Base-by-base conservation (phyloP, 2,113 vertebrate genomes). In the Setophaga kirtlandii region DNA sequence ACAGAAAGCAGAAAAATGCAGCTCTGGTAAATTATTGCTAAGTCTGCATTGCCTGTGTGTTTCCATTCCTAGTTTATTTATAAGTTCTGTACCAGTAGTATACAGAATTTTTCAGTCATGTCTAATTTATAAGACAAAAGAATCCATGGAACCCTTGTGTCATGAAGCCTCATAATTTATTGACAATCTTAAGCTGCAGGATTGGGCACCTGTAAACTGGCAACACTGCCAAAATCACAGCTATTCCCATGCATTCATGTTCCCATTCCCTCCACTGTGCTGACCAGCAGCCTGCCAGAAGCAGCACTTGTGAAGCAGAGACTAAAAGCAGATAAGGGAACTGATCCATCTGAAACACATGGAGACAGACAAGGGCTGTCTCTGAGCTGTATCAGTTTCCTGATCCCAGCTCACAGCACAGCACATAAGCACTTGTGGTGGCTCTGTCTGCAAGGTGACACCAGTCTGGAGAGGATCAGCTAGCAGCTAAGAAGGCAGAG, bases 41-140 rank as follows among this genome's bases (percentile, higher is more conserved):
- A 83, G 90, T 96, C 86, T 86, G 30, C 46, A 16, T 39, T 79
- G 83, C 23, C 25, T 86, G 25, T 77, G 41, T 89, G 46, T 86
- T 94, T 93, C 92, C 77, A 83, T 46, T 94, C 65, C 42, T 95
- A 65, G 65, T 94, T 96, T 96, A 96, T 91, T 89, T 94, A 47
- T 70, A 96, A 90, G 44, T 81, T 93, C 94, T 67, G 27, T 94
- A 67, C 62, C 62, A 52, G 73, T 39, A 74, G 23, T 52, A 69
- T 67, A 74, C 28, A 79, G 58, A 96, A 74, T 74, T 95, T 85
- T 75, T 95, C 42, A 81, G 55, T 76, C 70, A 81, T 92, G 37
- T 90, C 52, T 94, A 69, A 96, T 95, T 94, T 81, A 79, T 75
- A 87, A 83, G 62, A 84, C 17, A 33, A 92, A 89, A 92, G 87